Evolutionary conservation across 2,113 vertebrate species (phyloP).

Genomic region (Lophius piscatorius): DNA sequence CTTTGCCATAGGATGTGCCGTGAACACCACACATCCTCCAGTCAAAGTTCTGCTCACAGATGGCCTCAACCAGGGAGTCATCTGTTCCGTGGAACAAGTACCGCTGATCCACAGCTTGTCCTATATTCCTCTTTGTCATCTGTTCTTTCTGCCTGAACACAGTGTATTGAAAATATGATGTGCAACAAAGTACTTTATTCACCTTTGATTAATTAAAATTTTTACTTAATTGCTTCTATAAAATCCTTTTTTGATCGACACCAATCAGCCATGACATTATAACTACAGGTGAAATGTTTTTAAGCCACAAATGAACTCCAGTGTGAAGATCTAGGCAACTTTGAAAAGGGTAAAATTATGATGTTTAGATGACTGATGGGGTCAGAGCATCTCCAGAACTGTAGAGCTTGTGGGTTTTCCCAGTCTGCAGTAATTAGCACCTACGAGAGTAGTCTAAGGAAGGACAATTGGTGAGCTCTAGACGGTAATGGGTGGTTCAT

Average conservation of each 20-base stretch:
- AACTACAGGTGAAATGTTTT: too few species aligned
- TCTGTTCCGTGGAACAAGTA: conserved; percentile 83
- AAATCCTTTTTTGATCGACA: not conserved
- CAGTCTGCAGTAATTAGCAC: too few species aligned
- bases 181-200: not conserved
- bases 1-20: conserved; percentile 83
- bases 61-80: conserved; percentile 54
- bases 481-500: too few species aligned
- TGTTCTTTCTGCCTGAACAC: conserved; percentile 84
- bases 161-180: not conserved
- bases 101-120: conserved; percentile 67
- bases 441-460: too few species aligned
- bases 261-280: not conserved
- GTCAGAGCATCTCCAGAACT: too few species aligned
- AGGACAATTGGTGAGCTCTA: too few species aligned
- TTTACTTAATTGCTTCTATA: not conserved
- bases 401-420: too few species aligned
- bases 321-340: too few species aligned
- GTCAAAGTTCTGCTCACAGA: conserved; percentile 87
- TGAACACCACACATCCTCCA: conserved; percentile 84
- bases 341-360: too few species aligned
- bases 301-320: too few species aligned
- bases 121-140: conserved; percentile 77
- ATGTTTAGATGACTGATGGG: too few species aligned
- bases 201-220: not conserved